These are phyloP conservation scores for Orchesella cincta DNA, from an alignment of 1,140 invertebrate genomes.

Conservation along the genomic window DNA sequence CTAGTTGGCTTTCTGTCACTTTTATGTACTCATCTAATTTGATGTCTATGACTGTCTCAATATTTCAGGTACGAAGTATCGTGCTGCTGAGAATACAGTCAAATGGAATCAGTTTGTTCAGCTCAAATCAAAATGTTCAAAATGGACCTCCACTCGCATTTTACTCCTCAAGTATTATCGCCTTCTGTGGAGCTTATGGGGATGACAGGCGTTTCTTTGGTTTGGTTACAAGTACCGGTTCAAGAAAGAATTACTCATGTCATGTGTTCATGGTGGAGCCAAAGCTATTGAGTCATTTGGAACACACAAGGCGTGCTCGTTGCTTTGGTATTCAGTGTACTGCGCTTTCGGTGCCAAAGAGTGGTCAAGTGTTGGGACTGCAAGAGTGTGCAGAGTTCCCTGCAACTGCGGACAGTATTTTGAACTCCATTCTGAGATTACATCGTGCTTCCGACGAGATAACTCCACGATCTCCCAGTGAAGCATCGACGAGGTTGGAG, in stretches of 20 bases:
- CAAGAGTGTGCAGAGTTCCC: constrained; percentile 81
- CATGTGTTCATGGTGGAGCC: constrained; percentile 93
- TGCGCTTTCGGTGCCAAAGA: constrained; percentile 63
- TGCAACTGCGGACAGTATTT: constrained; percentile 79
- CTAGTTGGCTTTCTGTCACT: neutral
- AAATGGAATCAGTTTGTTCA: constrained; percentile 48
- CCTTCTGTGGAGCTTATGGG: constrained; percentile 84
- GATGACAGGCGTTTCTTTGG: constrained; percentile 90
- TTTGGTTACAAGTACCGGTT: constrained; percentile 76
- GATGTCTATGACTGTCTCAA: too few species aligned
- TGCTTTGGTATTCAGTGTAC: constrained; percentile 79
- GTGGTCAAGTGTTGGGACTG: constrained; percentile 56
- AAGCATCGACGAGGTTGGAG: constrained; percentile 57
- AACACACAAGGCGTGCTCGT: constrained; percentile 73
- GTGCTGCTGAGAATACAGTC: constrained; percentile 48
- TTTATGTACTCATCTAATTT: too few species aligned
- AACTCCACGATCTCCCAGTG: constrained; percentile 47
- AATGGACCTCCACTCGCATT: constrained; percentile 48
- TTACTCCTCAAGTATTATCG: constrained; percentile 60
- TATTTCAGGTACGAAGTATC: constrained; percentile 45
- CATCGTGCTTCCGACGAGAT: constrained; percentile 50
- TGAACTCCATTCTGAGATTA: constrained; percentile 59
- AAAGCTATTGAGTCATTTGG: constrained; percentile 70
- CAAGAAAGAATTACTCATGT: constrained; percentile 70
- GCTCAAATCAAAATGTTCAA: constrained; percentile 49